Conservation (phyloP, 2,113 vertebrate genomes). For the Synchiropus splendidus region DNA sequence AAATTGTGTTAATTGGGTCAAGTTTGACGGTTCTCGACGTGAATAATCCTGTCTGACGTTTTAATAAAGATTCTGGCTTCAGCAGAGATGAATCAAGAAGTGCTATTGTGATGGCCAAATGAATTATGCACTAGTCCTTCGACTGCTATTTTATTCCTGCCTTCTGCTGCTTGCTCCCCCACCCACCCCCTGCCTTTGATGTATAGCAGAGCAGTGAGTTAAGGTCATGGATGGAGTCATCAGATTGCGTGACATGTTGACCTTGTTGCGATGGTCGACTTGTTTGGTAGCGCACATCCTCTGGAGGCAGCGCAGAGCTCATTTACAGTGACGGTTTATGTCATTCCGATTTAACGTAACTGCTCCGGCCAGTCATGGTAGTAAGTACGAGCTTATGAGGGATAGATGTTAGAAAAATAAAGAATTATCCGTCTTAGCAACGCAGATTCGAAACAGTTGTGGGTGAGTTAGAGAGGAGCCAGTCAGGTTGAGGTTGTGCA, state of each 20-base stretch:
- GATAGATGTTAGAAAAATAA: not conserved
- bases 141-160: slow-evolving; percentile 5
- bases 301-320: not conserved
- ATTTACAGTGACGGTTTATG: slow-evolving; percentile 3
- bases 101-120: slow-evolving; percentile 18
- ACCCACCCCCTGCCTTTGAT: slow-evolving; percentile 4
- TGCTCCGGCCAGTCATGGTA: slow-evolving; percentile 1
- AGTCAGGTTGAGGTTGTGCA: slow-evolving; percentile 23
- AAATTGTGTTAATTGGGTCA: too few species aligned
- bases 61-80: slow-evolving; percentile 14
- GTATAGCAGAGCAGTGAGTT: slow-evolving; percentile 1
- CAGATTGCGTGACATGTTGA: slow-evolving; percentile 20
- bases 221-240: slow-evolving; percentile 19
- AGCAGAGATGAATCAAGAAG: slow-evolving; percentile 5
- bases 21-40: slow-evolving; percentile 36
- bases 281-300: not conserved
- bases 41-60: slow-evolving; percentile 30
- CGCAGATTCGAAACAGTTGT: not conserved
- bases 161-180: slow-evolving; percentile 12
- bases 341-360: slow-evolving; percentile 4
- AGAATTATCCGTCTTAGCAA: not conserved
- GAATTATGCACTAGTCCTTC: slow-evolving; percentile 28
- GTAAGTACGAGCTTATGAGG: not conserved
- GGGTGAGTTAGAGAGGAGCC: slow-evolving; percentile 4
- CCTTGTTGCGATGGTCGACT: slow-evolving; percentile 10